These are phyloP conservation scores for Leptinotarsa defecta DNA, from an alignment of 1,140 invertebrate genomes.

Conservation along the genomic window DNA sequence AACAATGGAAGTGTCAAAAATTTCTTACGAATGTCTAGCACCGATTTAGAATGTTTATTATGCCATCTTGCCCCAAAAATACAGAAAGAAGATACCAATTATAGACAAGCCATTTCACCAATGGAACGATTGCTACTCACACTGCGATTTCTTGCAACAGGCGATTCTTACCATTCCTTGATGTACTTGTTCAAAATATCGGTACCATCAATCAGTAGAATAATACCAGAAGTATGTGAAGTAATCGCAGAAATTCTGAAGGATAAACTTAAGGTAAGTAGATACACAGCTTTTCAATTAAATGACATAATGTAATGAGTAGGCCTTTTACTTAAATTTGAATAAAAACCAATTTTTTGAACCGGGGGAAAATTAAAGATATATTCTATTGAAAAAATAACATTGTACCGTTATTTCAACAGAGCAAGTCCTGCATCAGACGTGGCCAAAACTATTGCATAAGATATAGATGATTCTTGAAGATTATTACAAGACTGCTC, in stretches of 20 bases:
- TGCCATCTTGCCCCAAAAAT: no score
- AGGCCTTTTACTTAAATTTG: no score
- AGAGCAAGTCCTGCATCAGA: no score
- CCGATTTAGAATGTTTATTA: neutral
- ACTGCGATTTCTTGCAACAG: constrained; percentile 2
- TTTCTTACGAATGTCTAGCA: neutral
- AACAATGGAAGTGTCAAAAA: constrained; percentile 10
- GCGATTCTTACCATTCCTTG: neutral
- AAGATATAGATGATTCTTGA: no score
- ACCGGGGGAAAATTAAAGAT: no score
- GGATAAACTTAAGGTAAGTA: constrained; percentile 1
- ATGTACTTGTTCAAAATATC: neutral
- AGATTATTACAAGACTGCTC: no score
- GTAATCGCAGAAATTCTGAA: neutral
- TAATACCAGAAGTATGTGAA: constrained; percentile 8
- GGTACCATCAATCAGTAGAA: constrained; percentile 3
- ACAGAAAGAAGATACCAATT: no score
- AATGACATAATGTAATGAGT: no score
- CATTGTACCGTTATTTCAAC: no score
- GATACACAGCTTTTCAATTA: neutral
- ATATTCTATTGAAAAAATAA: no score
- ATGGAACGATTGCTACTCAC: neutral
- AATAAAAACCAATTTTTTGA: no score
- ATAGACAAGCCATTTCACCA: neutral
- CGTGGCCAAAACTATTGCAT: no score